A percentile compares a stretch with the other conserved stretches of the same genome.
phyloP scores from a whole-genome alignment of 2,797 vertebrate species.

The Triplophysa yarkandensis region DNA sequence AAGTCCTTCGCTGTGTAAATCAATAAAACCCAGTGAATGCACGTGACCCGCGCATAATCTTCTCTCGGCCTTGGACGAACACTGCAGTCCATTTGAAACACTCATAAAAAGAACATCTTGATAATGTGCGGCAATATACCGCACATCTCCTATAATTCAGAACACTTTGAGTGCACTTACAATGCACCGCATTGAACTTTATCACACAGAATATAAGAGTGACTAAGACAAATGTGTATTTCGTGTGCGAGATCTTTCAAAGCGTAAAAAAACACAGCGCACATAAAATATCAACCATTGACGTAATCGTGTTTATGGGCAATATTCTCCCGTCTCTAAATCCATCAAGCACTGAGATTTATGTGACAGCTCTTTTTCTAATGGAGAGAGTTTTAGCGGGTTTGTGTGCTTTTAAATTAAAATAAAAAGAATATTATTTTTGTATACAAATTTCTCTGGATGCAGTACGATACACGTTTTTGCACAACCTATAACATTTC shows the following conservation, averaged over 20 bases:
- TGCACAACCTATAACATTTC: too few relatives aligned
- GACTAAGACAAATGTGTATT: neutral
- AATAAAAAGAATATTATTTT: too few relatives aligned
- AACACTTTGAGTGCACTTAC: slow-evolving; percentile 5
- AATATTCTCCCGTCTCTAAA: neutral
- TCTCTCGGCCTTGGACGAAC: neutral
- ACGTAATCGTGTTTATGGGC: neutral
- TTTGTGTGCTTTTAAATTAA: too few relatives aligned
- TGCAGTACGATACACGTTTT: too few relatives aligned
- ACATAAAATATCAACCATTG: neutral
- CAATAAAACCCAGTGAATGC: neutral
- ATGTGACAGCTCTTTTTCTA: neutral
- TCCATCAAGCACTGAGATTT: neutral
- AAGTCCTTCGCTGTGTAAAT: neutral
- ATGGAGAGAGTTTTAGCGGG: too few relatives aligned
- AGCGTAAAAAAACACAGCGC: neutral
- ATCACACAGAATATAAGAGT: neutral
- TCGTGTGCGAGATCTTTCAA: neutral
- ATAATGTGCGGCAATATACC: slow-evolving; percentile 17
- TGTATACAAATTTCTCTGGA: too few relatives aligned
- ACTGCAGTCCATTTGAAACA: neutral
- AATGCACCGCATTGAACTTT: neutral
- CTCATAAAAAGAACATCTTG: slow-evolving; percentile 25
- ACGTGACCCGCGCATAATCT: neutral
- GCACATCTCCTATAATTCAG: slow-evolving; percentile 7